These are phyloP conservation scores for Euschistus heros DNA, from an alignment of 1,140 invertebrate genomes.

Conservation along the genomic window DNA sequence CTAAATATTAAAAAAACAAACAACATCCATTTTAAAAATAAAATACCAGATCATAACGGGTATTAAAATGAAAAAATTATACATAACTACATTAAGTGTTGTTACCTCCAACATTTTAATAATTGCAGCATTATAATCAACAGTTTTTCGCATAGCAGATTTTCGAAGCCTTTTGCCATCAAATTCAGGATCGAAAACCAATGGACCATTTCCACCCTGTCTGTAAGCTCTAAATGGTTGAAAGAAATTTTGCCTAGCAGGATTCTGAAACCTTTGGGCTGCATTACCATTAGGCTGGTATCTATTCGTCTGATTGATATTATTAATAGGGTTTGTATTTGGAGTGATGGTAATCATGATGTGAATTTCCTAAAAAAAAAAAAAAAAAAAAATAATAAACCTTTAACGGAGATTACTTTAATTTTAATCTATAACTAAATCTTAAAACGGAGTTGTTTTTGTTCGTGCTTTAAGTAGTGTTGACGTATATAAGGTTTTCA, in stretches of 20 bases:
- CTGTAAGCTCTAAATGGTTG: constrained; percentile 29
- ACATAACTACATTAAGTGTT: no score
- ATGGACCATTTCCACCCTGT: constrained; percentile 23
- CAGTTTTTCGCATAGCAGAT: constrained; percentile 93
- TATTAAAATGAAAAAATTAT: no score
- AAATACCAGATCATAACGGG: no score
- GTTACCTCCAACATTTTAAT: constrained; percentile 76
- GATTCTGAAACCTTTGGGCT: constrained; percentile 24
- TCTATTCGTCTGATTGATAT: constrained; percentile 20
- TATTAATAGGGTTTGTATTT: constrained; percentile 20
- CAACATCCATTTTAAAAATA: no score
- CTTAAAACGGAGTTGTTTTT: no score
- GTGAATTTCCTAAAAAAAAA: background rate
- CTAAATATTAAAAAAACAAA: no score
- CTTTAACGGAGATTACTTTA: no score
- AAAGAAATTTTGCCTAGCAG: constrained; percentile 28
- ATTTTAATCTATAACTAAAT: no score
- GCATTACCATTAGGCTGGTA: constrained; percentile 16
- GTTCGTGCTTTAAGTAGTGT: no score
- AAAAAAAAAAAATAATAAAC: no score
- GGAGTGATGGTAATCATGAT: constrained; percentile 31
- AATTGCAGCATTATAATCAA: constrained; percentile 96
- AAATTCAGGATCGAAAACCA: constrained; percentile 51
- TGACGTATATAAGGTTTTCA: no score
- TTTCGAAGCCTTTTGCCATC: constrained; percentile 92